Base-by-base conservation (phyloP, 2,797 vertebrate species). In the Rhodeus uyekii region DNA sequence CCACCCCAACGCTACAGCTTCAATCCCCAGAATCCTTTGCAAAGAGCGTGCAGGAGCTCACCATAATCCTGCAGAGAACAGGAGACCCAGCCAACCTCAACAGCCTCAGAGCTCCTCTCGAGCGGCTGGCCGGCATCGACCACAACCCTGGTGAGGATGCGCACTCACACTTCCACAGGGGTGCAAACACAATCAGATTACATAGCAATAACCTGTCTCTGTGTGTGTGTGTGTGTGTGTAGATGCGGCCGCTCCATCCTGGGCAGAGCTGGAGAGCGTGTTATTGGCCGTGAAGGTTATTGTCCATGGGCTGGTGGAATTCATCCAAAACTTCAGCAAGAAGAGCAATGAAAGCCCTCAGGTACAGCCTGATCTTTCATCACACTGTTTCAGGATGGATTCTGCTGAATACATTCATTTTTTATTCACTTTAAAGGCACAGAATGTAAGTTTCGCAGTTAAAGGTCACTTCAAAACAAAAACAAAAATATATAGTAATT, bases 21-120 rank as follows among this genome's bases (percentile, higher is more conserved):
- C 97, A 99, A 72, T 98, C 97, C 88, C 97, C 97, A 53, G 97
- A 99, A 89, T 98, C 97, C 9, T 99, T 99, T 94, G 96, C 96
- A 68, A 99, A 98, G 91, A 98, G 97, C 5, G 96, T 99, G 74
- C 97, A 99, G 92, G 97, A 99, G 88, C 89, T 99, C 93, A 98
- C 96, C 1, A 98, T 99, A 84, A 97, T 99, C 87, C 93, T 99
- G 89, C 97, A 98, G 91, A 95, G 97, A 90, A 98, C 97, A 0
- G 96, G 96, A 44, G 97, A 99, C 89, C 97, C 97, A 29, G 97
- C 97, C 84, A 98, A 99, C 89, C 93, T 99, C 91, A 96, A 96
- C 86, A 96, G 95, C 91, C 95, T 98, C 80, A 95, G 97, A 90
- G 93, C 94, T 83, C 96, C 97, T 87, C 93, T 99, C 63, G 97